These are phyloP conservation scores for Lithobates pipiens DNA, from an alignment of 2,797 vertebrate genomes.

Conservation along the genomic window DNA sequence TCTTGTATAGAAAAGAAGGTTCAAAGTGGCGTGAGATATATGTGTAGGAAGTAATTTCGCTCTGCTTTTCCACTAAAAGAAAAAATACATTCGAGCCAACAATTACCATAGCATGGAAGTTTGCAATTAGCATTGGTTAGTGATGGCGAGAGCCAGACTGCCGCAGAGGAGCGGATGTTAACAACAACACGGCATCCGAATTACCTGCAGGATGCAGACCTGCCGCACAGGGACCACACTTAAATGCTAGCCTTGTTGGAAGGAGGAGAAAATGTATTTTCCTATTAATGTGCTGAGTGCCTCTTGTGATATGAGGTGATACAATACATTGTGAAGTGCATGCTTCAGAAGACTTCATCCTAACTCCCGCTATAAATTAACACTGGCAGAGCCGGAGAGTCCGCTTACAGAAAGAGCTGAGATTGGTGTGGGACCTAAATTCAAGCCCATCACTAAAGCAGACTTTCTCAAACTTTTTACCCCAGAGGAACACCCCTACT, in stretches of 20 bases:
- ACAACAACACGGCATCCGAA: slow-evolving; percentile 4
- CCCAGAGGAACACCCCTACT: too few relatives aligned
- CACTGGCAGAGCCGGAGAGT: neutral
- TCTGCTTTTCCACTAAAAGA: neutral
- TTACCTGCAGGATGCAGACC: slow-evolving; percentile 38
- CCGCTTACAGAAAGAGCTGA: too few relatives aligned
- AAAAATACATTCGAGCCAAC: neutral
- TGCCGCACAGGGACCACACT: slow-evolving; percentile 34
- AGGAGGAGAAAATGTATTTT: slow-evolving; percentile 23
- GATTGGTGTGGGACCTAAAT: neutral
- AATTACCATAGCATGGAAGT: neutral
- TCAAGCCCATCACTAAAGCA: too few relatives aligned
- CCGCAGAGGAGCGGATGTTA: slow-evolving; percentile 1
- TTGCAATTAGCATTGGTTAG: neutral
- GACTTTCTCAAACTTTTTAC: too few relatives aligned
- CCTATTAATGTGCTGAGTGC: slow-evolving; percentile 40
- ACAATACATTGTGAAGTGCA: neutral
- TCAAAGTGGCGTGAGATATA: neutral
- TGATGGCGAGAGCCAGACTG: neutral
- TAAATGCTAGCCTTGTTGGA: neutral
- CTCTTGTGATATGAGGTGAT: neutral
- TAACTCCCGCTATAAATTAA: neutral
- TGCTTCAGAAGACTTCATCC: neutral
- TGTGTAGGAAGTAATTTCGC: neutral
- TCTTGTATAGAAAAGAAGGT: neutral